A percentile compares a stretch with the other conserved stretches of the same genome.
These are phyloP conservation scores for Burhinus oedicnemus DNA, from an alignment of 2,113 vertebrate genomes.

Conservation along the genomic window DNA sequence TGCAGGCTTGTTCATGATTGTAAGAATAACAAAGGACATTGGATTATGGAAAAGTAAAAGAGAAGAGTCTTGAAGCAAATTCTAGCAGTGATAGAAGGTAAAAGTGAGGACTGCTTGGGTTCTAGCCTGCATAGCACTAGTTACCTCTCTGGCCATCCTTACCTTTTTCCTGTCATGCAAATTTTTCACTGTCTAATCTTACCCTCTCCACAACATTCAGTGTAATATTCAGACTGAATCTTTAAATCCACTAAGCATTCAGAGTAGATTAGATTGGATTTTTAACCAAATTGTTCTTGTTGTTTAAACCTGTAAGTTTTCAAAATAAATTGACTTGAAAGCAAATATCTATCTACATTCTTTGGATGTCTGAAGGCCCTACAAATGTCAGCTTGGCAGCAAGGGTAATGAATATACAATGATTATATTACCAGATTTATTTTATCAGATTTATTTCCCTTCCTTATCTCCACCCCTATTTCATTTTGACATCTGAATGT, in stretches of 20 bases:
- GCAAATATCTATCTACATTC: not conserved
- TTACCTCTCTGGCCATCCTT: not conserved
- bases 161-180: not conserved
- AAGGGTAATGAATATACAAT: not conserved
- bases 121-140: not conserved
- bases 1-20: not conserved
- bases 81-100: not conserved
- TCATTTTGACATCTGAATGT: not conserved
- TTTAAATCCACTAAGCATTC: not conserved
- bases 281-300: not conserved
- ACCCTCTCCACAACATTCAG: not conserved
- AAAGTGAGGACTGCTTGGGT: not conserved
- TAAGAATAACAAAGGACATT: not conserved
- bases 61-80: not conserved
- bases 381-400: not conserved
- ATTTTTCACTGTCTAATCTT: not conserved
- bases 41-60: not conserved
- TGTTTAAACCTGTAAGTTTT: conserved; percentile 4
- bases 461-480: not conserved
- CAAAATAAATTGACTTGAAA: conserved; percentile 6
- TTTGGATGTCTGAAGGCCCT: not conserved
- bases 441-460: not conserved
- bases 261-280: not conserved
- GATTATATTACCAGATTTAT: not conserved
- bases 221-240: not conserved